Percentiles rank a stretch among this genome's conserved stretches.
These are phyloP conservation scores for Gorsachius goisagi DNA, from an alignment of 2,113 vertebrate genomes.

Conservation along the genomic window DNA sequence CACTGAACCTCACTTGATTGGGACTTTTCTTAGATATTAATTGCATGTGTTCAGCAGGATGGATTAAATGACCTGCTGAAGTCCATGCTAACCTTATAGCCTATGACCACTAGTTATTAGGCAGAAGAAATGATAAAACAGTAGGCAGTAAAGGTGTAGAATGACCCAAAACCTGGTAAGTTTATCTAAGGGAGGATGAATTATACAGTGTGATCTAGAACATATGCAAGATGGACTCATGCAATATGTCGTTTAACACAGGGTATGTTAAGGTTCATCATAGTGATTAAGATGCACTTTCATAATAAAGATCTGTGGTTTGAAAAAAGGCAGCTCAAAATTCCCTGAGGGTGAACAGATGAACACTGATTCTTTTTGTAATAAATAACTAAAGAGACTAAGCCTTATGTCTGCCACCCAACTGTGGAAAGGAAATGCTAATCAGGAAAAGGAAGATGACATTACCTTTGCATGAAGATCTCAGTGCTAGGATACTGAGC, in stretches of 20 bases:
- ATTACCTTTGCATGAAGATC: not conserved
- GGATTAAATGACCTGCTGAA: not conserved
- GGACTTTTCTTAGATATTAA: not conserved
- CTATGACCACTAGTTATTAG: not conserved
- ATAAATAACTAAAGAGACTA: not conserved
- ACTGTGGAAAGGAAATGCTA: not conserved
- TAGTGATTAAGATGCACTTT: not conserved
- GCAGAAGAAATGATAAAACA: not conserved
- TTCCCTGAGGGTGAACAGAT: not conserved
- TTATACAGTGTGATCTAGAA: not conserved
- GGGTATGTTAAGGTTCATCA: not conserved
- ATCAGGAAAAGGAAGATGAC: not conserved
- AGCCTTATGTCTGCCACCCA: not conserved
- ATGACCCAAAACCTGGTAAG: not conserved
- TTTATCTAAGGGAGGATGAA: not conserved
- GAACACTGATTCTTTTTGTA: not conserved
- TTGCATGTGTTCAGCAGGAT: not conserved
- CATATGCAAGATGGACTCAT: not conserved
- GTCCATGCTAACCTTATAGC: not conserved
- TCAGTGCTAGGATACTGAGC: not conserved
- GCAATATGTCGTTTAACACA: not conserved
- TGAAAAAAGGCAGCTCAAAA: not conserved
- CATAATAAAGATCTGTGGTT: not conserved
- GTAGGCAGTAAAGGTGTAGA: not conserved
- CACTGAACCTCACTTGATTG: not conserved